A percentile compares a stretch with the other conserved stretches of the same genome.
Conservation (phyloP, 2,113 vertebrate species). For the Sinocyclocheilus maitianheensis region DNA sequence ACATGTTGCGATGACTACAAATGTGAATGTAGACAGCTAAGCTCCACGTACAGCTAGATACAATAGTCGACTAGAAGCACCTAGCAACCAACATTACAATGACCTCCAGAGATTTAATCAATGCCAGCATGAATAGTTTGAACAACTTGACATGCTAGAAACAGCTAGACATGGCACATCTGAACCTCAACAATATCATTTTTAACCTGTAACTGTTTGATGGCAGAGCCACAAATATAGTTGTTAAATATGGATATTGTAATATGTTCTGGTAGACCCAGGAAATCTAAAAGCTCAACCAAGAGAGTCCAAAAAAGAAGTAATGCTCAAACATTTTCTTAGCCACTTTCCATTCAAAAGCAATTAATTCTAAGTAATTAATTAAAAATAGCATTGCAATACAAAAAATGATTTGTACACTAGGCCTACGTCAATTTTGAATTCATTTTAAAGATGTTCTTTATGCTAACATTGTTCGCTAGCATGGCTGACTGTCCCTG, state of each 20-base stretch:
- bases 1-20: background rate
- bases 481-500: background rate
- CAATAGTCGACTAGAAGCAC: too few relatives aligned
- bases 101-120: background rate
- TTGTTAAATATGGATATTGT: background rate
- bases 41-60: background rate
- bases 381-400: background rate
- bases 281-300: background rate
- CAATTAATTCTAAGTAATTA: background rate
- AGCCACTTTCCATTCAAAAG: background rate
- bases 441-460: background rate
- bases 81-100: background rate
- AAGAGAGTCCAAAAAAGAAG: background rate
- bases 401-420: background rate
- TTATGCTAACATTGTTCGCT: background rate
- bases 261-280: background rate
- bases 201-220: background rate
- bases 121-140: background rate
- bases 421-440: background rate
- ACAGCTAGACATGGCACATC: background rate
- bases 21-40: background rate
- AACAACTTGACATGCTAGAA: background rate
- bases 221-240: background rate
- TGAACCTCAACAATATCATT: background rate
- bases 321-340: too few relatives aligned